These are phyloP conservation scores for Gasterosteus aculeatus DNA, from an alignment of 2,113 vertebrate genomes.

Conservation along the genomic window DNA sequence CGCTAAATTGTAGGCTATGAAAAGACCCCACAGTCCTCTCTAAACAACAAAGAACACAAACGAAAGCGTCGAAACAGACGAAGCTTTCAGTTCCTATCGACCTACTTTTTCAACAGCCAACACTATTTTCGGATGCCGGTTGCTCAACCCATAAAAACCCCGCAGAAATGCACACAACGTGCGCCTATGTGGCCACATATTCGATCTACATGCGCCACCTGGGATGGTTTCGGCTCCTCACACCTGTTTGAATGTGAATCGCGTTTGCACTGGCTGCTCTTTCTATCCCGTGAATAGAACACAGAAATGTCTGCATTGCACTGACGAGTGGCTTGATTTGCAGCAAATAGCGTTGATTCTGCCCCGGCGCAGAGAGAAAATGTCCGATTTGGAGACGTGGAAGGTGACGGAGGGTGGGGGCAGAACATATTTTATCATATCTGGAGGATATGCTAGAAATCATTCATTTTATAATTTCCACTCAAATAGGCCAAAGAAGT, in stretches of 20 bases:
- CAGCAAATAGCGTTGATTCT: slow-evolving; percentile 31
- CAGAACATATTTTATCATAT: slow-evolving; percentile 9
- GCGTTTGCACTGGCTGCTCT: slow-evolving; percentile 43
- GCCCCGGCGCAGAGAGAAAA: slow-evolving; percentile 48
- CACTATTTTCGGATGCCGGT: slow-evolving; percentile 69
- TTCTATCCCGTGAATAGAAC: slow-evolving; percentile 30
- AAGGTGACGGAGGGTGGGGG: slow-evolving; percentile 40
- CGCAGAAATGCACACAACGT: slow-evolving; percentile 44
- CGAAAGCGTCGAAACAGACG: slow-evolving; percentile 69
- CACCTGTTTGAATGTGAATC: slow-evolving; percentile 84
- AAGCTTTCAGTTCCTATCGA: slow-evolving; percentile 70
- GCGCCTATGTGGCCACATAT: slow-evolving; percentile 46
- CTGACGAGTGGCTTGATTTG: slow-evolving; percentile 29
- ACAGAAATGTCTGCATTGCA: slow-evolving; percentile 28
- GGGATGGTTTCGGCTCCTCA: slow-evolving; percentile 72
- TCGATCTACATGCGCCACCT: slow-evolving; percentile 71
- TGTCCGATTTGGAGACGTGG: slow-evolving; percentile 63
- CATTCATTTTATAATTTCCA: neutral
- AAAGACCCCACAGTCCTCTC: slow-evolving; percentile 59
- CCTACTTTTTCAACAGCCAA: slow-evolving; percentile 66
- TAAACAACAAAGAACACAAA: slow-evolving; percentile 77
- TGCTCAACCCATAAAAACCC: slow-evolving; percentile 44
- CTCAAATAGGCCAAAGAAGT: neutral
- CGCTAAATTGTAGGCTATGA: slow-evolving; percentile 56
- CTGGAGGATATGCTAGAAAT: slow-evolving; percentile 26